Percentiles rank a stretch among this genome's conserved stretches.
These are phyloP conservation scores for Drosophila sp. DNA, from an alignment of 1,140 invertebrate genomes.

Conservation along the genomic window DNA sequence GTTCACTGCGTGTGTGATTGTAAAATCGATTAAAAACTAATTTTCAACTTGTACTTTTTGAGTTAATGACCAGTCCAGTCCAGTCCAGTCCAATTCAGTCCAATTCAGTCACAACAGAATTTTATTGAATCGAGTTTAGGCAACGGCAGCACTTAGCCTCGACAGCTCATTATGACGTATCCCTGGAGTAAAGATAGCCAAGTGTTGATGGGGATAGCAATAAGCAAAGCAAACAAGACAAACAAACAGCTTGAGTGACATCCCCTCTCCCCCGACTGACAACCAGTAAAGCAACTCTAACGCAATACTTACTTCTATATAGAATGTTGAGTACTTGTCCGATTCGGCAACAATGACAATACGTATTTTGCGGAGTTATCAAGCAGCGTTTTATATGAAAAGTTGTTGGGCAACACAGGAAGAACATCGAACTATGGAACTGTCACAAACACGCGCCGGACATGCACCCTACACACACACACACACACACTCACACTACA, in stretches of 20 bases:
- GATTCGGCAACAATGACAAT: slow-evolving; percentile 3
- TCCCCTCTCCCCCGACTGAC: not conserved
- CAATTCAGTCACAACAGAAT: too few species aligned
- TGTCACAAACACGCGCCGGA: slow-evolving; percentile 71
- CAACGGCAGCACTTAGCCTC: slow-evolving; percentile 31
- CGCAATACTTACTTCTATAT: slow-evolving; percentile 1
- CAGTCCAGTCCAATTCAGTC: too few species aligned
- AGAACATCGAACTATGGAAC: slow-evolving; percentile 54
- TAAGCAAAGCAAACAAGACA: slow-evolving; percentile 47
- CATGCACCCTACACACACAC: slow-evolving; percentile 45
- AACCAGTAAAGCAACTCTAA: not conserved
- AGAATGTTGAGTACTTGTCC: not conserved
- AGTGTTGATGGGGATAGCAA: slow-evolving; percentile 48
- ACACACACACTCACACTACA: slow-evolving; percentile 15
- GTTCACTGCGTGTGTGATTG: slow-evolving; percentile 59
- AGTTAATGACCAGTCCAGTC: slow-evolving; percentile 34
- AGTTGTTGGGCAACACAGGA: slow-evolving; percentile 54
- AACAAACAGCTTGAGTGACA: slow-evolving; percentile 43
- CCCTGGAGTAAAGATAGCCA: slow-evolving; percentile 35
- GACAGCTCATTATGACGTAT: slow-evolving; percentile 48
- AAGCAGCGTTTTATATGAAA: slow-evolving; percentile 48
- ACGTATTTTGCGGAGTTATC: slow-evolving; percentile 21
- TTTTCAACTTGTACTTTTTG: slow-evolving; percentile 59
- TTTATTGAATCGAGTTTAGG: slow-evolving; percentile 7
- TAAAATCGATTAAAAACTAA: slow-evolving; percentile 84